These are phyloP conservation scores for Aphodius sticticus DNA, from an alignment of 2,888 invertebrate species.

Conservation along the genomic window DNA sequence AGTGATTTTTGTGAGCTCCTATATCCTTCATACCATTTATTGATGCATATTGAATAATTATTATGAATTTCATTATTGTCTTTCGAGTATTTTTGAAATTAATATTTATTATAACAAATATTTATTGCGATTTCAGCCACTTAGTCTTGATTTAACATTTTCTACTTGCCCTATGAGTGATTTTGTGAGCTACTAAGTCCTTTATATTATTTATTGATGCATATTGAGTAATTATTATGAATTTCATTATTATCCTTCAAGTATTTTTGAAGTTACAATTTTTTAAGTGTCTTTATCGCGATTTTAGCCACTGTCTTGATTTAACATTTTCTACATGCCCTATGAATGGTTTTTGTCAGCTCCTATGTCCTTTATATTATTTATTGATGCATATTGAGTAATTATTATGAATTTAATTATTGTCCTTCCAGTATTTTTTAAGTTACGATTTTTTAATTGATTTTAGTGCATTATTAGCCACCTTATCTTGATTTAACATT, in stretches of 20 bases:
- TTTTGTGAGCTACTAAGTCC: not conserved
- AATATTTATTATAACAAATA: not conserved
- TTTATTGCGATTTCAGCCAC: not conserved
- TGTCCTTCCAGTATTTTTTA: not conserved
- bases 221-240: not conserved
- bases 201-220: not conserved
- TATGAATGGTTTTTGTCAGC: not conserved
- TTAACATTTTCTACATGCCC: not conserved
- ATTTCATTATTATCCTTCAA: not conserved
- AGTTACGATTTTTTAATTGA: not conserved
- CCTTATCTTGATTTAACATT: not conserved
- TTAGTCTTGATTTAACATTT: not conserved
- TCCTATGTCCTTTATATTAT: not conserved
- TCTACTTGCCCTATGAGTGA: not conserved
- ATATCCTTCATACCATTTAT: not conserved
- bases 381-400: not conserved
- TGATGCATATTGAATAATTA: not conserved
- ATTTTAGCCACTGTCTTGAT: not conserved
- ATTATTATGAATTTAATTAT: not conserved
- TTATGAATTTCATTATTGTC: not conserved
- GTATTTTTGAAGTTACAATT: not conserved
- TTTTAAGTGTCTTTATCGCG: not conserved
- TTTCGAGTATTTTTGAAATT: not conserved
- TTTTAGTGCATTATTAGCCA: not conserved
- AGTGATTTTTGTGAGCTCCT: not conserved